These are phyloP conservation scores for Oasisia sp. DNA, from an alignment of 2,888 invertebrate species.

Conservation along the genomic window DNA sequence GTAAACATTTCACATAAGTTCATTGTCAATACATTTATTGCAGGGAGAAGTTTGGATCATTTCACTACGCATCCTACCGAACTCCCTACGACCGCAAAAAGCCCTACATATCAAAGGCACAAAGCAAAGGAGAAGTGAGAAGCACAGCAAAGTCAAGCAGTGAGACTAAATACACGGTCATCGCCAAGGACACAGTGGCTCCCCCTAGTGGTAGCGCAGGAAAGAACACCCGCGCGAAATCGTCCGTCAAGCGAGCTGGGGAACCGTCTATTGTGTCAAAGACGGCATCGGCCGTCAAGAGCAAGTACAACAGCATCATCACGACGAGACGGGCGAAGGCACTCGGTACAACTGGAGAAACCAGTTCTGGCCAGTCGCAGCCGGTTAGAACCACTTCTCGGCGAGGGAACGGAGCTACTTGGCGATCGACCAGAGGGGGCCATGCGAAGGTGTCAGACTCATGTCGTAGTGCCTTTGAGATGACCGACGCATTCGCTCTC, in stretches of 20 bases:
- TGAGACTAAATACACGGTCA: neutral
- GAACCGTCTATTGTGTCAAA: constrained; percentile 44
- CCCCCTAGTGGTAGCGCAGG: neutral
- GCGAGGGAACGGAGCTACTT: neutral
- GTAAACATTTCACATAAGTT: neutral
- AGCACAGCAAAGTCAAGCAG: neutral
- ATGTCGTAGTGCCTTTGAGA: neutral
- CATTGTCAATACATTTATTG: constrained; percentile 27
- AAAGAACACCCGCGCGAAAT: constrained; percentile 9
- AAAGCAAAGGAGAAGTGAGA: neutral
- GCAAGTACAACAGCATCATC: constrained; percentile 54
- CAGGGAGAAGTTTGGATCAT: constrained; percentile 76
- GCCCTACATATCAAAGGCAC: constrained; percentile 41
- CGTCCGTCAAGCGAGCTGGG: constrained; percentile 3
- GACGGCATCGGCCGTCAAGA: constrained; percentile 56
- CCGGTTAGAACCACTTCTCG: neutral
- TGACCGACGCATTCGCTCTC: neutral
- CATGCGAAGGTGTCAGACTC: neutral
- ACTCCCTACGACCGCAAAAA: constrained; percentile 71
- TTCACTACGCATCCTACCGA: constrained; percentile 79
- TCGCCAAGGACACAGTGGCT: neutral
- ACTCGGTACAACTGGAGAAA: constrained; percentile 35
- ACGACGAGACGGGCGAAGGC: constrained; percentile 39
- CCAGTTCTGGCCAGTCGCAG: neutral
- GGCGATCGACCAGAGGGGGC: neutral